Percentiles rank a stretch among this genome's conserved stretches.
Conservation (phyloP, 2,797 vertebrate species). For the Streptopelia turtur region DNA sequence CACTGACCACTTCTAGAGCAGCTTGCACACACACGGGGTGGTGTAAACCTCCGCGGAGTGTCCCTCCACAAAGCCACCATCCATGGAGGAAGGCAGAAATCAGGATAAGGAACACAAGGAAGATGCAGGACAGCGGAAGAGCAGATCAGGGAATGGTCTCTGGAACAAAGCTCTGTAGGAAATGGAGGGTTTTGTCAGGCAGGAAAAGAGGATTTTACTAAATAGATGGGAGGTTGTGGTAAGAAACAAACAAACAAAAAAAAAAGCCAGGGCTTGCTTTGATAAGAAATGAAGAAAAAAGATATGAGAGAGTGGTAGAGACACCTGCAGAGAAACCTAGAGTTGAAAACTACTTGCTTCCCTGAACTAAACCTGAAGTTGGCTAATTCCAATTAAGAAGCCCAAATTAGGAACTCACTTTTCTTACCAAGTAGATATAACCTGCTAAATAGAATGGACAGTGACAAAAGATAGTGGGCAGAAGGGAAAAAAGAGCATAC, state of each 20-base stretch:
- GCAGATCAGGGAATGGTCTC: not conserved
- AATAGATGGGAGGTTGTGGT: not conserved
- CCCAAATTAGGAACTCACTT: not conserved
- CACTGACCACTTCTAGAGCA: accelerated
- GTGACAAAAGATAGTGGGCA: not conserved
- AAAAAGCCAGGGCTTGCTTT: not conserved
- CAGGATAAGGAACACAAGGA: not conserved
- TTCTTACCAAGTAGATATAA: not conserved
- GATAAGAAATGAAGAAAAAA: too few relatives aligned
- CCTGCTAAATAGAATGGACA: not conserved
- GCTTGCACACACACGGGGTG: not conserved
- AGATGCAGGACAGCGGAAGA: not conserved
- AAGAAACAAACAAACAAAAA: not conserved
- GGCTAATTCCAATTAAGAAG: constrained; percentile 10
- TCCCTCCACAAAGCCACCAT: not conserved
- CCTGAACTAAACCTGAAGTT: not conserved
- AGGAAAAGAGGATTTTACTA: not conserved
- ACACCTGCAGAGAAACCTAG: not conserved
- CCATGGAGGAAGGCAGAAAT: not conserved
- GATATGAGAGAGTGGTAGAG: not conserved
- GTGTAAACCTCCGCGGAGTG: not conserved
- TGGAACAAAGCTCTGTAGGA: not conserved
- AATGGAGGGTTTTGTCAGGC: not conserved
- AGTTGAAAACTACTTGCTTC: not conserved
- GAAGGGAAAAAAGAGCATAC: not conserved